Evolutionary conservation across 2,797 vertebrate genomes (phyloP).

Genomic region (Muscicapa striata): DNA sequence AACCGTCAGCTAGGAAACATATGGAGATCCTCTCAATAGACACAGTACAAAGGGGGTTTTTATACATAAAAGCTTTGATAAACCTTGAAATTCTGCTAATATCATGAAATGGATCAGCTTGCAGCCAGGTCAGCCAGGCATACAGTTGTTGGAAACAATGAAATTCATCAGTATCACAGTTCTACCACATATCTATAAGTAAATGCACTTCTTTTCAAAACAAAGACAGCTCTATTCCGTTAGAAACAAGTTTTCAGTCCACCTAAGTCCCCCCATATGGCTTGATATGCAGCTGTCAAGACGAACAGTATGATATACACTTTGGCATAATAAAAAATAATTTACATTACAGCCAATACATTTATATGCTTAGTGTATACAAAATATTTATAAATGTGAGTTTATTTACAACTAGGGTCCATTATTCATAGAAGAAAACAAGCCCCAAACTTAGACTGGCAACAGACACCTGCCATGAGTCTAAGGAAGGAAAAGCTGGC

Average conservation of each 20-base stretch:
- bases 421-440: constrained; percentile 30
- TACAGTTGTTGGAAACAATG: background rate
- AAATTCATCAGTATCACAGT: background rate
- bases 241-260: constrained; percentile 26
- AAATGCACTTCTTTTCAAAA: background rate
- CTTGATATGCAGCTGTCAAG: constrained; percentile 60
- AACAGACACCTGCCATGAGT: constrained; percentile 22
- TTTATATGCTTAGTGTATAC: constrained; percentile 71
- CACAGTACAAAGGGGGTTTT: background rate
- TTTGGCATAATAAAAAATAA: constrained; percentile 78
- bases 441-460: constrained; percentile 34
- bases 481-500: constrained; percentile 64
- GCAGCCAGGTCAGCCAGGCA: constrained; percentile 5
- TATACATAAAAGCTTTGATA: background rate
- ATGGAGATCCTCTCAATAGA: background rate
- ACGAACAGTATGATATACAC: constrained; percentile 61
- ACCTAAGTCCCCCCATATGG: constrained; percentile 32
- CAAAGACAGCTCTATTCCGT: background rate
- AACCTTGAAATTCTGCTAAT: background rate
- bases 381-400: constrained; percentile 81
- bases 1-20: background rate
- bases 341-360: constrained; percentile 75
- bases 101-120: background rate
- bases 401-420: constrained; percentile 77
- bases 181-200: background rate